phyloP scores from a whole-genome alignment of 2,797 vertebrate genomes.

The Argya squamiceps region DNA sequence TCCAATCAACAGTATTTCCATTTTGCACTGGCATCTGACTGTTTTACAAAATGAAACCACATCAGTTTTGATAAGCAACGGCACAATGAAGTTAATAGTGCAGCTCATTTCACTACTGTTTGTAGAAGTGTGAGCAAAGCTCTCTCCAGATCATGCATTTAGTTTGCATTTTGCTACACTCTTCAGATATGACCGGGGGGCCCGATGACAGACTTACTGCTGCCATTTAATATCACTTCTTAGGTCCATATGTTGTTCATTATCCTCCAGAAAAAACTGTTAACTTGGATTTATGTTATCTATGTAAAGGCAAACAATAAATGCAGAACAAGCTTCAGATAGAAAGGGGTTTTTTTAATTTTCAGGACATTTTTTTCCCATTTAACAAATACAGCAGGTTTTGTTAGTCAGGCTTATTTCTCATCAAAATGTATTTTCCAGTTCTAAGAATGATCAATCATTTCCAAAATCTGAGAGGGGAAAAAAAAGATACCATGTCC shows the following conservation, averaged over 20 bases:
- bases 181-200: neutral
- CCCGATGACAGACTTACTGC: neutral
- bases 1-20: neutral
- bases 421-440: neutral
- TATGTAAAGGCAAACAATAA: neutral
- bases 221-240: neutral
- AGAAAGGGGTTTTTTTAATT: neutral
- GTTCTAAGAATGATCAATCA: neutral
- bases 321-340: neutral
- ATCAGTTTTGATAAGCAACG: neutral
- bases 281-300: neutral
- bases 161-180: neutral
- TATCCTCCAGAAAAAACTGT: neutral
- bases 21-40: neutral
- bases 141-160: neutral
- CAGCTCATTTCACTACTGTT: neutral
- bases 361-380: neutral
- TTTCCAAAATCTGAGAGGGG: neutral
- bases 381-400: neutral
- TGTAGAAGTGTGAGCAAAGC: rapidly evolving
- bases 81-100: neutral
- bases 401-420: neutral
- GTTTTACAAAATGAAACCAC: neutral
- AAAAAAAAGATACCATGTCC: neutral
- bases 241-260: neutral